Base-by-base conservation (phyloP, 2,888 invertebrate genomes). In the Pammene aurita region DNA sequence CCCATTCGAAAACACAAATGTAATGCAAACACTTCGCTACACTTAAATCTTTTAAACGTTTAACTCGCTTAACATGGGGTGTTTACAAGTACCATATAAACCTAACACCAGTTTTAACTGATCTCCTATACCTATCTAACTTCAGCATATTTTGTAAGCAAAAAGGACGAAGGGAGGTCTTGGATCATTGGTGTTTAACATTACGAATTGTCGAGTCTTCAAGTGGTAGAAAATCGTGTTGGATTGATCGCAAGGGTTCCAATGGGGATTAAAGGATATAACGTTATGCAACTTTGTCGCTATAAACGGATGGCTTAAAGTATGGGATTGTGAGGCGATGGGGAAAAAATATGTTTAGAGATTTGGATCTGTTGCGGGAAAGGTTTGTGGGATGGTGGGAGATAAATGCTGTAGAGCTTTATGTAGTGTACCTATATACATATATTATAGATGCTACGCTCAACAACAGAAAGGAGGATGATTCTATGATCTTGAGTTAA, bases 191-290 rank as follows among this genome's bases (percentile, higher is more conserved):
- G 84, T 73, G 11, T 64, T 75, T 81, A 74, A 79, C 79, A 76
- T 76, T 76, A 80, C 81, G 82, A 81, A 80, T 81, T 82, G 80
- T 81, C 81, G 82, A 86, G 74, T 85, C 82, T 74, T 87, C 84
- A 85, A 90, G 88, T 84, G 86, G 82, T 81, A 82, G 84, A 86
- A 87, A 89, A 89, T 88, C 89, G 84, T 80, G 83, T 90, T 84
- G 87, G 78, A 78, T 80, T 73, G 76, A 71, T 73, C 67, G 68
- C 67, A 58, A 57, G 57, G 60, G 61, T 62, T 54, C 72, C 38
- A 26, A n/a, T 46, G 61, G 60, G 66, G 52, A 54, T 62, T 54
- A 62, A 63, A 63, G 66, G 67, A 46, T 67, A 67, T 60, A 41
- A 41, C 57, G 55, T 42, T 63, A 62, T 57, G 62, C 64, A 67